Evolutionary conservation across 53 echinoderm and acorn worm genomes (phyloP).

Genomic region (Stichopus horrens): DNA sequence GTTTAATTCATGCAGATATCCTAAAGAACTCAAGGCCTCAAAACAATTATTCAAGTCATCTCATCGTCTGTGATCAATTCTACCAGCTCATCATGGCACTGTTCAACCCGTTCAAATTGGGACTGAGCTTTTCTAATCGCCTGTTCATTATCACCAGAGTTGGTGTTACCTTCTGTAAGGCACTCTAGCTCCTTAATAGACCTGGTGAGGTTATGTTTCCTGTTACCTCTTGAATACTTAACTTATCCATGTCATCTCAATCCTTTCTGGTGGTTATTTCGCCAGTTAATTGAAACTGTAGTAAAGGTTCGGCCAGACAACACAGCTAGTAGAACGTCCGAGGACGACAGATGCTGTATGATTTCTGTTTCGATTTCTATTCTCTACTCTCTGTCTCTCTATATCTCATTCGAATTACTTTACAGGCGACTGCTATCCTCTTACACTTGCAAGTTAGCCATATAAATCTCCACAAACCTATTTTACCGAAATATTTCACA

Average conservation of each 20-base stretch:
- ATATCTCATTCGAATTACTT: no score
- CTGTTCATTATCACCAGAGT: neutral
- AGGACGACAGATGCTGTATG: no score
- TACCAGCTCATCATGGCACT: conserved; percentile 1
- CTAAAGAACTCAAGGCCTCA: conserved; percentile 26
- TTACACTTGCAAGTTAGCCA: no score
- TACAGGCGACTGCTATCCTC: no score
- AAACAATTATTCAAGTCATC: conserved; percentile 42
- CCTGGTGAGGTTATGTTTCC: conserved; percentile 11
- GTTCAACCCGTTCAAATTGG: neutral
- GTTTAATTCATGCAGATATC: conserved; percentile 47
- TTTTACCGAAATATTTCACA: no score
- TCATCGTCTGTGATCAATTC: neutral
- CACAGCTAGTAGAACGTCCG: no score
- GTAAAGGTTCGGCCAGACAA: no score
- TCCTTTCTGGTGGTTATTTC: no score
- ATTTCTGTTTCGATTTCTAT: no score
- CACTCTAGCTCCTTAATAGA: neutral
- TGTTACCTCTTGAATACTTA: neutral
- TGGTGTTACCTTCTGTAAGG: neutral
- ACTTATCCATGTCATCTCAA: conserved; percentile 15
- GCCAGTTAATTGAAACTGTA: no score
- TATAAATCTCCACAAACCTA: no score
- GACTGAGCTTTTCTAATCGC: neutral
- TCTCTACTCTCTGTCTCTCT: no score